Base-by-base conservation (phyloP, 92 coral and sea anemone genomes). In the Zoanthus sansibaricus region DNA sequence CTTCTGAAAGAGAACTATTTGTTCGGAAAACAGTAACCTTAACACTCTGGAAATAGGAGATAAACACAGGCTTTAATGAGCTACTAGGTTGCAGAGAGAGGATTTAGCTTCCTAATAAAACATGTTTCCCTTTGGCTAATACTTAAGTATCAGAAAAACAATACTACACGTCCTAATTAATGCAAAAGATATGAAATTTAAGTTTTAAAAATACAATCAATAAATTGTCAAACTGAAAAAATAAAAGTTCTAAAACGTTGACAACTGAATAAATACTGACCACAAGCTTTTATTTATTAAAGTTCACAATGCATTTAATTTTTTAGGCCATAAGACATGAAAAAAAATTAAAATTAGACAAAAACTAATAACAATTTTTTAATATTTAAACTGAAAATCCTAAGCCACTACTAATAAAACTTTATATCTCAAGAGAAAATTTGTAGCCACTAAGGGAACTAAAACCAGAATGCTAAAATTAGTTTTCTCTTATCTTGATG, bases 261-360 rank as follows among this genome's bases (percentile, higher is more conserved):
- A 69, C 74, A 69, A 69, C 74, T 69, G 74, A 69, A 69, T 33
- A 69, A 69, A 69, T 12, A 69, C 46, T 31, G 74, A 12, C 6
- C 20, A 69, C 16, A 20, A 30, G 31, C 42, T 20, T 69, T 25
- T 31, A 69, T 69, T 69, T 33, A 32, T 11, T 49, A 13, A 18
- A 62, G 6, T 17, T 62, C n/a, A 58, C 14, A 17, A 17, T 2
- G 9, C 20, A 17, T 4, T 4, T 3, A 5, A 62, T 7, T 14
- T 14, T 5, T 5, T 14, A 7, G n/a, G 7, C 64, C 14, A 21
- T 62, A 20, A 17, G 21, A 62, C 69, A 62, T 4, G 9, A 21
- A 62, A 62, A 62, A 61, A 62, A 62, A 0, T 62, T 8, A 2
- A 17, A 4, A 17, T 6, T 1, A 17, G 5, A 6, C 30, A 17